A percentile compares a stretch with the other conserved stretches of the same genome.
These are phyloP conservation scores for Choreutis nemorana DNA, from an alignment of 2,888 invertebrate species.

Conservation along the genomic window DNA sequence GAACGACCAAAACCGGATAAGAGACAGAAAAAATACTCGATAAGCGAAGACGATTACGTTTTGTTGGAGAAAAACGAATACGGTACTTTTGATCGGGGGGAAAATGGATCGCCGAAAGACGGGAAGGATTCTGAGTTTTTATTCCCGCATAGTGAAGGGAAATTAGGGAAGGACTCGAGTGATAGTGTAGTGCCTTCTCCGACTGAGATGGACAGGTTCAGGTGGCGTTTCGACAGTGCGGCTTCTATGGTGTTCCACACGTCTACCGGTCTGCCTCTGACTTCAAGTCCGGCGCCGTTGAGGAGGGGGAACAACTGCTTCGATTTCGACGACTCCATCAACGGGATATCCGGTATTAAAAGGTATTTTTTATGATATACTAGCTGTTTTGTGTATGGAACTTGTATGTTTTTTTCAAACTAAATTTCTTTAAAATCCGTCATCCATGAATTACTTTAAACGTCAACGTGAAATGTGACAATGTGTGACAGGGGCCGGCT, in stretches of 20 bases:
- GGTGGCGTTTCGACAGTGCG: slow-evolving; percentile 78
- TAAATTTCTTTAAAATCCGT: too few relatives aligned
- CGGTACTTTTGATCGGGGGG: slow-evolving; percentile 40
- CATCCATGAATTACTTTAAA: too few relatives aligned
- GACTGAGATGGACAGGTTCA: slow-evolving; percentile 75
- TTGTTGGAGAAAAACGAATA: slow-evolving; percentile 54
- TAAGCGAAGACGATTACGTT: slow-evolving; percentile 43
- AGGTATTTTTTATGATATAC: too few relatives aligned
- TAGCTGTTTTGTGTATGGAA: too few relatives aligned
- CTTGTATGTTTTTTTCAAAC: too few relatives aligned
- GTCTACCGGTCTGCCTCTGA: slow-evolving; percentile 81
- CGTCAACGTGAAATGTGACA: too few relatives aligned
- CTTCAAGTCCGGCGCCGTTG: slow-evolving; percentile 87
- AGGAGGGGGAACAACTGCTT: slow-evolving; percentile 80
- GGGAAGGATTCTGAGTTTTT: slow-evolving; percentile 22
- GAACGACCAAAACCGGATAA: slow-evolving; percentile 30
- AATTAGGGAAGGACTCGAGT: slow-evolving; percentile 13
- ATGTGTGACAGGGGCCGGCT: too few relatives aligned
- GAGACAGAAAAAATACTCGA: slow-evolving; percentile 44
- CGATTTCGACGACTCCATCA: slow-evolving; percentile 84
- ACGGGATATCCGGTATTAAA: slow-evolving; percentile 81
- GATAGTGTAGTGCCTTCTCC: slow-evolving; percentile 71
- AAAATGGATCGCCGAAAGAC: slow-evolving; percentile 31
- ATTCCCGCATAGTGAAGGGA: slow-evolving; percentile 25
- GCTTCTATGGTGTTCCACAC: slow-evolving; percentile 86